Evolutionary conservation across 2,888 invertebrate genomes (phyloP).

Genomic region (Steinernema scapterisci): DNA sequence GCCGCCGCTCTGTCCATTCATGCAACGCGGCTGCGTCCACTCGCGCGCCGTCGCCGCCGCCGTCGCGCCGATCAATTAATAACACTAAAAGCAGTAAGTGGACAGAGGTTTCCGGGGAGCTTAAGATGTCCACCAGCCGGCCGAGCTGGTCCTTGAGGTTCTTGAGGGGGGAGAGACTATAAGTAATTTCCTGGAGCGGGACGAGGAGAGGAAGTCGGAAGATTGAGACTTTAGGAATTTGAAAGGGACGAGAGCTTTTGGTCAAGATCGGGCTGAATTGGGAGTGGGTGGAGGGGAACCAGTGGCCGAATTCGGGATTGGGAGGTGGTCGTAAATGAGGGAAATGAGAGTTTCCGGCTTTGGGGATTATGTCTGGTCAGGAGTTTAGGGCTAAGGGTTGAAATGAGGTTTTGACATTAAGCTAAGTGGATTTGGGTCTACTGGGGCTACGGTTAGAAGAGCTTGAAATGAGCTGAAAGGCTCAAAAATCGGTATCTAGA

Average conservation of each 20-base stretch:
- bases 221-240: background rate
- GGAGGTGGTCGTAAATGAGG: no score
- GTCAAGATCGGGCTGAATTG: background rate
- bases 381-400: no score
- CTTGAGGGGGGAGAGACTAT: background rate
- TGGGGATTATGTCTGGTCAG: no score
- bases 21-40: constrained; percentile 1
- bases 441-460: no score
- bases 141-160: background rate
- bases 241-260: background rate
- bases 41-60: no score
- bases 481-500: no score
- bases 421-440: no score
- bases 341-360: background rate
- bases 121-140: constrained; percentile 1
- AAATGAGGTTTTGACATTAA: no score
- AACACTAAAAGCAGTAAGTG: constrained; percentile 30
- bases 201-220: background rate
- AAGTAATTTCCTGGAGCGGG: constrained; percentile 9
- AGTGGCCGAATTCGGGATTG: background rate
- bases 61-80: constrained; percentile 30
- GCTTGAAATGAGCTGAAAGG: no score
- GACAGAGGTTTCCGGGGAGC: background rate
- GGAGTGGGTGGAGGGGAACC: background rate
- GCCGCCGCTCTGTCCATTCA: constrained; percentile 5